A percentile compares a stretch with the other conserved stretches of the same genome.
These are phyloP conservation scores for Drosophila baimaii DNA, from an alignment of 1,140 invertebrate genomes.

Conservation along the genomic window DNA sequence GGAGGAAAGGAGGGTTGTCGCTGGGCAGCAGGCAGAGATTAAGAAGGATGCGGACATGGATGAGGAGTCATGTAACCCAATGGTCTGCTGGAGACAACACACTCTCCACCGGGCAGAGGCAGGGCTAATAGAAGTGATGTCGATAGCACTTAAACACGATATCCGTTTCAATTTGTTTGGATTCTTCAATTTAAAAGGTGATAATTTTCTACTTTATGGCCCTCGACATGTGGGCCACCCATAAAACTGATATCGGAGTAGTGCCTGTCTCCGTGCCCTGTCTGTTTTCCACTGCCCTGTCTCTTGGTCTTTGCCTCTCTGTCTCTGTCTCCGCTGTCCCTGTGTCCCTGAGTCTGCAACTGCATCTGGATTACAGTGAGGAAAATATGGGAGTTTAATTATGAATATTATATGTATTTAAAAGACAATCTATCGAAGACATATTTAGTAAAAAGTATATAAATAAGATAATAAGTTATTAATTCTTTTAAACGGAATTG, in stretches of 20 bases:
- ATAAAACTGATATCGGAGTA: conserved; percentile 84
- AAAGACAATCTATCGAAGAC: no score
- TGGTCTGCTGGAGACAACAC: conserved; percentile 37
- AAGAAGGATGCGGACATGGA: conserved; percentile 58
- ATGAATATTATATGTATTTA: no score
- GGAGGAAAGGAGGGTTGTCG: background rate
- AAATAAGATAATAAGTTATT: no score
- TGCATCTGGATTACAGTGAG: conserved; percentile 38
- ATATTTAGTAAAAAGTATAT: no score
- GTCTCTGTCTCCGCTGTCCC: conserved; percentile 6
- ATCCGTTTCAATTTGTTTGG: conserved; percentile 85
- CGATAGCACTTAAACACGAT: conserved; percentile 84
- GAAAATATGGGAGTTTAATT: background rate
- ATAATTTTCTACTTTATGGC: conserved; percentile 85
- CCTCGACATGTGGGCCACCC: conserved; percentile 84
- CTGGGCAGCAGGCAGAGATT: conserved; percentile 25
- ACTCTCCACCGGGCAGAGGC: conserved; percentile 9
- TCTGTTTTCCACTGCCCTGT: conserved; percentile 1
- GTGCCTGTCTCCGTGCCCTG: conserved; percentile 48
- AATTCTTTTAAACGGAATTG: no score
- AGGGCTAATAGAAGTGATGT: conserved; percentile 83
- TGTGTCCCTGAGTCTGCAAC: conserved; percentile 38
- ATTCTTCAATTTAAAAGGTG: conserved; percentile 85
- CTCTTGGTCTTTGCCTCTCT: background rate
- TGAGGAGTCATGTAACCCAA: conserved; percentile 71